Conservation (phyloP, 2,797 vertebrate genomes). For the Gouania willdenowi region DNA sequence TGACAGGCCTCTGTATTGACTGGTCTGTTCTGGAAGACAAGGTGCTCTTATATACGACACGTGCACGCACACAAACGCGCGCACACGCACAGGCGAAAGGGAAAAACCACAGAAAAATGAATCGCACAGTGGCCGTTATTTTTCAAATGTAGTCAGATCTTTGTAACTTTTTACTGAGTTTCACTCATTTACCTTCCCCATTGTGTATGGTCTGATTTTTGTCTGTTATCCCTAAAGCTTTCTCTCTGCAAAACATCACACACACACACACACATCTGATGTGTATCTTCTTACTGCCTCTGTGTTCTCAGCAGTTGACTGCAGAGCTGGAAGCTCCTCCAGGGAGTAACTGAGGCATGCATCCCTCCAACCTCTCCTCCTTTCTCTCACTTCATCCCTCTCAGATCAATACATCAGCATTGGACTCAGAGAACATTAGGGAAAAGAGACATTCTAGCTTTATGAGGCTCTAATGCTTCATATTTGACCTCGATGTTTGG, state of each 20-base stretch:
- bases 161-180: no score
- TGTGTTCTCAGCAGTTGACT: conserved; percentile 64
- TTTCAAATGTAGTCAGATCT: no score
- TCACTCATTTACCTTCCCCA: no score
- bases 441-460: conserved; percentile 29
- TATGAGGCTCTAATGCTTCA: not conserved
- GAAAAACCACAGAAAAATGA: no score
- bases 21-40: conserved; percentile 41
- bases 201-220: no score
- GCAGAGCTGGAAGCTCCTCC: conserved; percentile 60
- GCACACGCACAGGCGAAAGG: no score
- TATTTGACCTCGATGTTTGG: conserved; percentile 1
- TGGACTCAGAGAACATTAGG: conserved; percentile 53
- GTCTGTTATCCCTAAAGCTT: no score
- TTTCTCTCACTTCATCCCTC: conserved; percentile 30
- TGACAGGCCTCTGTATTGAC: conserved; percentile 72
- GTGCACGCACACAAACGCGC: not conserved
- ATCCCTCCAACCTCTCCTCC: conserved; percentile 34
- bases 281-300: no score
- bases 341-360: conserved; percentile 50
- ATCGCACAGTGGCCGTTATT: no score
- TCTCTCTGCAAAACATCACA: no score
- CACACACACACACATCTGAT: no score
- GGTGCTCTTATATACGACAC: conserved; percentile 42
- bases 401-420: conserved; percentile 69